Conservation (phyloP, 1,140 invertebrate genomes). For the Protaetia brevitarsis region DNA sequence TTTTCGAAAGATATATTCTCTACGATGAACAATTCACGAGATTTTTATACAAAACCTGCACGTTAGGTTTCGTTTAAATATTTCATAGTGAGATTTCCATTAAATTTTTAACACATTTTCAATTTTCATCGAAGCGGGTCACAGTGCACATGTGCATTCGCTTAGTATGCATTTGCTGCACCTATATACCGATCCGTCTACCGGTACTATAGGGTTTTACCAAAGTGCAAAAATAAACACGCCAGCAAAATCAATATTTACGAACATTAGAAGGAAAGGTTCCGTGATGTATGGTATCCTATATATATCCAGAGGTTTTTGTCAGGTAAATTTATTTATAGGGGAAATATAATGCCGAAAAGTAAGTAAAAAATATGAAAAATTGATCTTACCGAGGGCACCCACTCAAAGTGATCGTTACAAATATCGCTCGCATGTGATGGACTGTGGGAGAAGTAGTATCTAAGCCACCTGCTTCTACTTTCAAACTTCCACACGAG, state of each 20-base stretch:
- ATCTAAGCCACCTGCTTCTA: slow-evolving; percentile 24
- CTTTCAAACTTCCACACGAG: slow-evolving; percentile 21
- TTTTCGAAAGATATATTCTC: background rate
- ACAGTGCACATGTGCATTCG: background rate
- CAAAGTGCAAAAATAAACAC: background rate
- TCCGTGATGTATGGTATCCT: slow-evolving; percentile 8
- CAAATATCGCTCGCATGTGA: slow-evolving; percentile 25
- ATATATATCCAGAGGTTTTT: slow-evolving; percentile 8
- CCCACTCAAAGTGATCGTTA: slow-evolving; percentile 22
- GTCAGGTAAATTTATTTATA: slow-evolving; percentile 16
- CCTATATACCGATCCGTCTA: background rate
- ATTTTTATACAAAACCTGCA: background rate
- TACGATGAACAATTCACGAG: background rate
- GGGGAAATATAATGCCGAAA: slow-evolving; percentile 19
- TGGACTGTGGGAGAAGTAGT: slow-evolving; percentile 26
- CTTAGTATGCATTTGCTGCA: background rate
- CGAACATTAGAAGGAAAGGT: background rate
- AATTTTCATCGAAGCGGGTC: background rate
- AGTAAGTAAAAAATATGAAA: slow-evolving; percentile 21
- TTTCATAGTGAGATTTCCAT: background rate
- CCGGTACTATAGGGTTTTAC: too few species aligned
- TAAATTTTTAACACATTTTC: background rate
- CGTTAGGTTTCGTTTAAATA: background rate
- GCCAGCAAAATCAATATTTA: slow-evolving; percentile 16
- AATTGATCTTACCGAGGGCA: slow-evolving; percentile 16